These are phyloP conservation scores for Perccottus glenii DNA, from an alignment of 2,113 vertebrate species.

Conservation along the genomic window DNA sequence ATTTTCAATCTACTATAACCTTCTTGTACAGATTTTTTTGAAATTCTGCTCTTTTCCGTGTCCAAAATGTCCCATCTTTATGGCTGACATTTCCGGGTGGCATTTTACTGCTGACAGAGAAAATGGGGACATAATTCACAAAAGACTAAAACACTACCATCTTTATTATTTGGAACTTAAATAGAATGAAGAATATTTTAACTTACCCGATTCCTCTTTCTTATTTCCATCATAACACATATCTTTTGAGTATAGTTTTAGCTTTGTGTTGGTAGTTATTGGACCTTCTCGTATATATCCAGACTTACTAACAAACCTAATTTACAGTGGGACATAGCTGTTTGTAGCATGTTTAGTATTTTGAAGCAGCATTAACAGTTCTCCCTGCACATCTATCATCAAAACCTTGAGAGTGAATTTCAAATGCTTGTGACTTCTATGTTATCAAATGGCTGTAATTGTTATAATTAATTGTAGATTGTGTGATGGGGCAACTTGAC, in stretches of 20 bases:
- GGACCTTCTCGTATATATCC: too few relatives aligned
- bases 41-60: not conserved
- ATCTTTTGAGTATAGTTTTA: too few relatives aligned
- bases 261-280: too few relatives aligned
- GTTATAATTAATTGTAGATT: too few relatives aligned
- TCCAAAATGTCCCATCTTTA: conserved; percentile 1
- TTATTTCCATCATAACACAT: too few relatives aligned
- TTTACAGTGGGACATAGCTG: too few relatives aligned
- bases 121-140: conserved; percentile 1
- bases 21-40: not conserved
- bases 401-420: too few relatives aligned
- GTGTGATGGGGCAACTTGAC: too few relatives aligned
- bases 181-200: not conserved
- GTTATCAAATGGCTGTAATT: too few relatives aligned
- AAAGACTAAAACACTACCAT: not conserved
- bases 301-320: too few relatives aligned
- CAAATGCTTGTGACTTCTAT: too few relatives aligned
- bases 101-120: not conserved
- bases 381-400: conserved; percentile 5
- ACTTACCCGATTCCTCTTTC: not conserved
- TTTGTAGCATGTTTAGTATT: not conserved
- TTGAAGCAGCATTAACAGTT: conserved; percentile 16
- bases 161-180: not conserved
- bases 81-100: not conserved
- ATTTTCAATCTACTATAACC: not conserved